These are phyloP conservation scores for Drosophila fuyamai DNA, from an alignment of 1,140 invertebrate species.

Conservation along the genomic window DNA sequence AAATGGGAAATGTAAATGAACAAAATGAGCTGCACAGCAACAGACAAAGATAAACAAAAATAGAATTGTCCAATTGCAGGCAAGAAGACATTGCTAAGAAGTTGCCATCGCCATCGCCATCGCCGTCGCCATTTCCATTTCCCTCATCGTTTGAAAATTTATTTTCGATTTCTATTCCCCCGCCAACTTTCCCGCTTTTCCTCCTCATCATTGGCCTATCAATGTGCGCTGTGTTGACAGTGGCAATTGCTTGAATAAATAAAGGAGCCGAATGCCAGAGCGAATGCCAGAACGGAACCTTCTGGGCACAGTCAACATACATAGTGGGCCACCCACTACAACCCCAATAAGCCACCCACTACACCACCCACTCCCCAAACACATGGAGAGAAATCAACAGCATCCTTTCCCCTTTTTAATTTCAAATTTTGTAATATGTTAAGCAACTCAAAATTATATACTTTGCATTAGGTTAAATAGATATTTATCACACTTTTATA, in stretches of 20 bases:
- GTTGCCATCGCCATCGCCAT: constrained; percentile 31
- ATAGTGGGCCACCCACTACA: not conserved
- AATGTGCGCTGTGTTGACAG: constrained; percentile 62
- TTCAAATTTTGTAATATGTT: too few species aligned
- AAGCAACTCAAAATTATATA: too few species aligned
- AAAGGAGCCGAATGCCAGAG: constrained; percentile 38
- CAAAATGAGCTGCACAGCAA: constrained; percentile 67
- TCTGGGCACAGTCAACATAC: constrained; percentile 51
- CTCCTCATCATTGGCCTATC: constrained; percentile 64
- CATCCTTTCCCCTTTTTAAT: too few species aligned
- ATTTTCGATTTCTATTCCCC: constrained; percentile 67
- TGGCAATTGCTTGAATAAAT: constrained; percentile 79
- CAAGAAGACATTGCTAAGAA: constrained; percentile 27
- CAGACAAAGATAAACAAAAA: constrained; percentile 73
- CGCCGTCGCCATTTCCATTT: constrained; percentile 46
- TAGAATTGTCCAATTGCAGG: constrained; percentile 74
- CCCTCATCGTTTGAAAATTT: constrained; percentile 54
- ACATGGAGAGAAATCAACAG: not conserved
- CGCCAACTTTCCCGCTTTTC: constrained; percentile 1
- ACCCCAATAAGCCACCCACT: not conserved
- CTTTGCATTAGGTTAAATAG: too few species aligned
- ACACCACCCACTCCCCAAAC: not conserved
- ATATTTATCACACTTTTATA: too few species aligned
- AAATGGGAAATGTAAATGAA: constrained; percentile 76
- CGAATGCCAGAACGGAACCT: constrained; percentile 22